Conservation (phyloP, 2,797 vertebrate genomes). For the Bryconaethiops microstoma region DNA sequence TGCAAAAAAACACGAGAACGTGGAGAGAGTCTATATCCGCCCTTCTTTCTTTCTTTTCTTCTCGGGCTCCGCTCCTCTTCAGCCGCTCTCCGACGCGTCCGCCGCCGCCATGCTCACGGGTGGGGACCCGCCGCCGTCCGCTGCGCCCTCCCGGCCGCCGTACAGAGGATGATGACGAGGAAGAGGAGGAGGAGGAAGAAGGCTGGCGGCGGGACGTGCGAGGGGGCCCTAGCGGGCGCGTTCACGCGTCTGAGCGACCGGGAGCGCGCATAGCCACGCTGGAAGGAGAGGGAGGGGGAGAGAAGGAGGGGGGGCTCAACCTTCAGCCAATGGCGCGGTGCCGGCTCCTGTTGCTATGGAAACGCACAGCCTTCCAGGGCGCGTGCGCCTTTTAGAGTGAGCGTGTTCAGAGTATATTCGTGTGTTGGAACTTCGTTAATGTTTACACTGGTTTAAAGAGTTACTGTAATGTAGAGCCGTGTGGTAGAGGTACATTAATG, state of each 20-base stretch:
- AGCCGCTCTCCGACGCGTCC: slow-evolving; percentile 65
- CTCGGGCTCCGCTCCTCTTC: slow-evolving; percentile 59
- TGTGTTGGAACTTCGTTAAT: slow-evolving; percentile 44
- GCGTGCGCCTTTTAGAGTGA: slow-evolving; percentile 36
- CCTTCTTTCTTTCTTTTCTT: slow-evolving; percentile 59
- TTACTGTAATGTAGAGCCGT: too few species aligned
- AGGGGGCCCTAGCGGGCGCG: slow-evolving; percentile 65
- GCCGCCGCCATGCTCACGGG: slow-evolving; percentile 82
- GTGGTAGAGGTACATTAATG: too few species aligned
- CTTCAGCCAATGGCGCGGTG: slow-evolving; percentile 23
- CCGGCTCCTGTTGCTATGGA: slow-evolving; percentile 82
- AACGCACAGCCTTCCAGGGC: slow-evolving; percentile 61
- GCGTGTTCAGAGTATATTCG: background rate
- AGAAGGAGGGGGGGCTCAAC: background rate
- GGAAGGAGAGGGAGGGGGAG: background rate
- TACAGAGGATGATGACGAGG: slow-evolving; percentile 61
- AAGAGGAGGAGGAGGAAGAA: slow-evolving; percentile 37
- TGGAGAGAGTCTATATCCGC: background rate
- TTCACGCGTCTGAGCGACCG: slow-evolving; percentile 14
- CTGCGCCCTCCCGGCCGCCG: slow-evolving; percentile 79
- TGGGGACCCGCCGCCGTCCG: slow-evolving; percentile 76
- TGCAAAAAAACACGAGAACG: slow-evolving; percentile 22
- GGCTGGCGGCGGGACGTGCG: slow-evolving; percentile 55
- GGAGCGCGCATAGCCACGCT: background rate
- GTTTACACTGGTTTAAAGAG: background rate